Percentiles rank a stretch among this genome's conserved stretches.
Evolutionary conservation across 2,888 invertebrate species (phyloP).

Genomic region (Diaphora mendica): DNA sequence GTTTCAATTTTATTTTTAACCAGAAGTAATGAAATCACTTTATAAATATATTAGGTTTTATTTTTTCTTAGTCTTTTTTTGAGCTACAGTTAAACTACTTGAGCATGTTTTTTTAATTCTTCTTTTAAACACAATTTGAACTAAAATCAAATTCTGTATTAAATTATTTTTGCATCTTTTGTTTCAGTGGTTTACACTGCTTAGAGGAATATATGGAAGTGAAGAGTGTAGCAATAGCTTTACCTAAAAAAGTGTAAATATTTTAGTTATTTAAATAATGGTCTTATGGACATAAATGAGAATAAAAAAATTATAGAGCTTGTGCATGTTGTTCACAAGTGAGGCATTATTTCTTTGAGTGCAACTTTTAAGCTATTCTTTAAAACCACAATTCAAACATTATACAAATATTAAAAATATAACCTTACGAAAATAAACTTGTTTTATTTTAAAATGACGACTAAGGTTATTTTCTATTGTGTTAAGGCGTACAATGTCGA

Average conservation of each 20-base stretch:
- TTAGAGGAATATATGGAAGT: constrained; percentile 1
- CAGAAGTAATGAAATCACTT: not conserved
- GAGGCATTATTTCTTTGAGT: too few species aligned
- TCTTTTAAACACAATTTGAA: too few species aligned
- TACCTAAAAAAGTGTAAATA: constrained; percentile 11
- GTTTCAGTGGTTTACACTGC: constrained; percentile 7
- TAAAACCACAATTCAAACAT: not conserved
- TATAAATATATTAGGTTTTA: too few species aligned
- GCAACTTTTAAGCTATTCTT: too few species aligned
- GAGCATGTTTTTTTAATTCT: too few species aligned
- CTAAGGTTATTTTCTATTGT: too few species aligned
- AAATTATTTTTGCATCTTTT: constrained; percentile 74
- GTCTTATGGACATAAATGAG: too few species aligned
- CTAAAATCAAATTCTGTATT: not conserved
- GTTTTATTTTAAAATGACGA: not conserved
- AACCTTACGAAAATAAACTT: not conserved
- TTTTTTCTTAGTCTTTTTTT: too few species aligned
- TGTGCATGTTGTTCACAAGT: too few species aligned
- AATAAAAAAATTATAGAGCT: too few species aligned
- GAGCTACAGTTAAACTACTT: too few species aligned
- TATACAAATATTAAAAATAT: not conserved
- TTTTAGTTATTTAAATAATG: not conserved
- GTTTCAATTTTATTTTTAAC: not conserved
- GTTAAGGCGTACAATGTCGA: too few species aligned
- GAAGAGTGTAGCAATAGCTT: constrained; percentile 8